phyloP scores from a whole-genome alignment of 2,888 invertebrate genomes.

The Tenthredo notha region DNA sequence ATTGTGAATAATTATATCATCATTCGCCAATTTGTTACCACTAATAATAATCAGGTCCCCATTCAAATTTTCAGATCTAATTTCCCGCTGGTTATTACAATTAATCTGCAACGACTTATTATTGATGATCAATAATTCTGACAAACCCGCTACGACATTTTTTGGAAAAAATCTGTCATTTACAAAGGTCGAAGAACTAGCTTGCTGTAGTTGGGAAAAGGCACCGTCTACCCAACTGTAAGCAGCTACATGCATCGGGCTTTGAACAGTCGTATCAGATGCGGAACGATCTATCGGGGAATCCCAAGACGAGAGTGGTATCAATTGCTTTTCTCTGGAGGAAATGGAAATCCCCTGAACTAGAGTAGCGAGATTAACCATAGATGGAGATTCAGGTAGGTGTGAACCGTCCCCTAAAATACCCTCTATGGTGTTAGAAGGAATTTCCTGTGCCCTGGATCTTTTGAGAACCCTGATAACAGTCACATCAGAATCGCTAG shows the following conservation, averaged over 20 bases:
- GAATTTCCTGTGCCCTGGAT: not conserved
- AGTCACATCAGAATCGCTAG: slow-evolving; percentile 83
- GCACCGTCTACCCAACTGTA: not conserved
- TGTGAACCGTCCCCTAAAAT: slow-evolving; percentile 82
- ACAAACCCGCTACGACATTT: slow-evolving; percentile 1
- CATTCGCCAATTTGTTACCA: not conserved
- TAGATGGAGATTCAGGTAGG: slow-evolving; percentile 81
- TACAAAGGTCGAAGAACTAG: not conserved
- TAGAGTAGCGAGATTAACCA: slow-evolving; percentile 82
- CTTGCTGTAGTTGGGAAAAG: not conserved
- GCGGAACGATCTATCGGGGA: not conserved
- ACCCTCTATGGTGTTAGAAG: slow-evolving; percentile 64
- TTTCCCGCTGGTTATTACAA: not conserved
- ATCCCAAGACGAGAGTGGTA: slow-evolving; percentile 82
- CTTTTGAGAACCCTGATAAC: slow-evolving; percentile 79
- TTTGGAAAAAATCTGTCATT: not conserved
- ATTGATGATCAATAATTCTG: not conserved
- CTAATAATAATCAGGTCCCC: not conserved
- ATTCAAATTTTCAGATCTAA: not conserved
- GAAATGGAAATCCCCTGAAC: slow-evolving; percentile 72
- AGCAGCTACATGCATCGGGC: slow-evolving; percentile 1
- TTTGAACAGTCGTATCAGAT: slow-evolving; percentile 9
- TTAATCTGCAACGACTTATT: not conserved
- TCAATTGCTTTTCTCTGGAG: slow-evolving; percentile 77
- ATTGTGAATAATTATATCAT: not conserved